A percentile compares a stretch with the other conserved stretches of the same genome.
Evolutionary conservation across 2,113 vertebrate genomes (phyloP).

Genomic region (Barbus barbus): DNA sequence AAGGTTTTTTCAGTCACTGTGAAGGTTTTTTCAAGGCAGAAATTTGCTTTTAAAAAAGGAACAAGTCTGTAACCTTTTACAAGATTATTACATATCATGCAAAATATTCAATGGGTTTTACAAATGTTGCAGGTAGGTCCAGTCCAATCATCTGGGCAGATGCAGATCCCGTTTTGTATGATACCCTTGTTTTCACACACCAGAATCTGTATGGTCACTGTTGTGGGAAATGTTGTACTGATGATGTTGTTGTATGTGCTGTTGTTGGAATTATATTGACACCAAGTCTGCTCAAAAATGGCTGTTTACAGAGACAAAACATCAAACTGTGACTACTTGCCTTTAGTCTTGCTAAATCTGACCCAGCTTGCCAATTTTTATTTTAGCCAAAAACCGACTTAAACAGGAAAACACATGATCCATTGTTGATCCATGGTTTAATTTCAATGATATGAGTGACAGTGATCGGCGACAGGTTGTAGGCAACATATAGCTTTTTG

Average conservation of each 20-base stretch:
- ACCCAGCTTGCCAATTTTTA: too few species aligned
- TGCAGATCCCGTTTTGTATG: not conserved
- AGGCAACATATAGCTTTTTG: too few species aligned
- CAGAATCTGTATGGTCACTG: not conserved
- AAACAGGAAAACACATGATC: too few species aligned
- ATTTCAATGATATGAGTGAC: too few species aligned
- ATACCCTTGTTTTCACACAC: not conserved
- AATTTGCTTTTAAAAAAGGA: conserved; percentile 24
- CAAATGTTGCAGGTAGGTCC: not conserved
- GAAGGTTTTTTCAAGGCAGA: not conserved
- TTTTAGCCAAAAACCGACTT: too few species aligned
- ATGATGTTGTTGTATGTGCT: not conserved
- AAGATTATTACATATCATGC: not conserved
- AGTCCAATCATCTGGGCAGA: conserved; percentile 23
- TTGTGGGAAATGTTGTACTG: not conserved
- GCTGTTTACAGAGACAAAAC: conserved; percentile 5
- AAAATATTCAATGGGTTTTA: not conserved
- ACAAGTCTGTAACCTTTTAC: not conserved
- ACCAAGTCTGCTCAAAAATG: not conserved
- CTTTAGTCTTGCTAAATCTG: too few species aligned
- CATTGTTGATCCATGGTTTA: too few species aligned
- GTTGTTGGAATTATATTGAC: not conserved
- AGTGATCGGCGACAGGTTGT: too few species aligned
- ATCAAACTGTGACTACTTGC: too few species aligned
- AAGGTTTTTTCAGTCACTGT: too few species aligned